phyloP scores from a whole-genome alignment of 2,113 vertebrate species.

The Prionailurus viverrinus region DNA sequence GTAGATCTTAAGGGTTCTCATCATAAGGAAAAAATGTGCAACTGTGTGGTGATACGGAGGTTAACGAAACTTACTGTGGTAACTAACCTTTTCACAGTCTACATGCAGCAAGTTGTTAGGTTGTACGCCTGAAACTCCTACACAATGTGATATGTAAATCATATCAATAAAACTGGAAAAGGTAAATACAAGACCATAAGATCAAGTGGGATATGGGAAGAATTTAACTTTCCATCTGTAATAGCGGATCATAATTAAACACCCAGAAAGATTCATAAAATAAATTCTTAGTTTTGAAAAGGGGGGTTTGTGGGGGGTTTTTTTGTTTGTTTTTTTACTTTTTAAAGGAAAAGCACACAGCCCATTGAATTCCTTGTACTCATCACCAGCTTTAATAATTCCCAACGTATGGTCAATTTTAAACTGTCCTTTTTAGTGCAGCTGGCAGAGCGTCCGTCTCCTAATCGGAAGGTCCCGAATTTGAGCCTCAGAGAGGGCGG shows the following conservation, averaged over 20 bases:
- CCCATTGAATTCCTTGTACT: background rate
- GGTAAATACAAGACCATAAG: background rate
- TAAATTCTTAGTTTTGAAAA: background rate
- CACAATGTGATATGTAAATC: background rate
- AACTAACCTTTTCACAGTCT: background rate
- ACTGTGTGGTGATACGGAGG: background rate
- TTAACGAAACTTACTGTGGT: background rate
- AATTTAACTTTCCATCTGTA: background rate
- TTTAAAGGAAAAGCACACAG: background rate
- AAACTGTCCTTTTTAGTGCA: background rate
- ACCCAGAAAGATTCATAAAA: background rate
- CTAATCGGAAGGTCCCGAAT: background rate
- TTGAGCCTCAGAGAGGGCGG: background rate
- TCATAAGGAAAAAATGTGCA: background rate
- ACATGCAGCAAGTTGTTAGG: background rate
- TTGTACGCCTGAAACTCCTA: background rate
- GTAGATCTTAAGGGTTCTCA: background rate
- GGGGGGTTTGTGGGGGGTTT: too few relatives aligned
- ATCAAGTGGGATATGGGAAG: background rate
- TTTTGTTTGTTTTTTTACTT: background rate
- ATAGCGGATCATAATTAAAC: background rate
- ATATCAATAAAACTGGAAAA: background rate
- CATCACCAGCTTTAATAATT: background rate
- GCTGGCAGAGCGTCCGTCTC: background rate
- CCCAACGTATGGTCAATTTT: background rate